These are phyloP conservation scores for Pandion haliaetus DNA, from an alignment of 2,113 vertebrate species.

Conservation along the genomic window DNA sequence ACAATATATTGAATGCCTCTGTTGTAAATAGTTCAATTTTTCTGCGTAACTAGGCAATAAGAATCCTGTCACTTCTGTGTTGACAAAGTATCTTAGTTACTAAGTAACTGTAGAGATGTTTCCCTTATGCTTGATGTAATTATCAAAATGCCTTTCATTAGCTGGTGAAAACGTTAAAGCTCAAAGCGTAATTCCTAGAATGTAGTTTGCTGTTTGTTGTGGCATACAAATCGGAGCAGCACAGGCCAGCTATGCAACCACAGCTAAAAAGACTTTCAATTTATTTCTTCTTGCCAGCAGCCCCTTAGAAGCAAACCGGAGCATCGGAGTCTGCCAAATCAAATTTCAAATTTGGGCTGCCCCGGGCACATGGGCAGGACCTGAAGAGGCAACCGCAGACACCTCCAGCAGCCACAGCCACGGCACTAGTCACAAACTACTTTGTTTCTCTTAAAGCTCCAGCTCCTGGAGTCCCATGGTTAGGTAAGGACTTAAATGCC, in stretches of 20 bases:
- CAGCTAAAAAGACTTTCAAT: not conserved
- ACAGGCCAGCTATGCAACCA: not conserved
- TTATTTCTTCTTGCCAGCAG: not conserved
- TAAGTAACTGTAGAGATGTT: conserved; percentile 33
- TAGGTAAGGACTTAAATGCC: not conserved
- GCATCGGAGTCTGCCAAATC: not conserved
- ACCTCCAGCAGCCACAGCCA: not conserved
- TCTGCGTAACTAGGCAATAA: conserved; percentile 14
- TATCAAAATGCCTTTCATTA: conserved; percentile 25
- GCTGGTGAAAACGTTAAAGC: not conserved
- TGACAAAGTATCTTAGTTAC: conserved; percentile 41
- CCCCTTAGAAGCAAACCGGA: not conserved
- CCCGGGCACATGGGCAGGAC: accelerated
- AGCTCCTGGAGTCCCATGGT: not conserved
- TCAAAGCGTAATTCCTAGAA: not conserved
- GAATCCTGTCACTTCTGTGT: conserved; percentile 3
- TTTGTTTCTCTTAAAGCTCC: not conserved
- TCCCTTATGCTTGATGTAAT: conserved; percentile 5
- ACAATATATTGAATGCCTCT: not conserved
- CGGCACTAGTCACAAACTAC: accelerated
- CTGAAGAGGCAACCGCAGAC: not conserved
- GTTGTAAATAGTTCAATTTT: conserved; percentile 24
- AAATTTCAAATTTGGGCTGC: not conserved
- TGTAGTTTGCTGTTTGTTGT: not conserved
- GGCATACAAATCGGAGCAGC: not conserved